Evolutionary conservation across 2,113 vertebrate species (phyloP), one percentile per base, ranked within the genome.

Genomic region (Sinocyclocheilus anshuiensis): DNA sequence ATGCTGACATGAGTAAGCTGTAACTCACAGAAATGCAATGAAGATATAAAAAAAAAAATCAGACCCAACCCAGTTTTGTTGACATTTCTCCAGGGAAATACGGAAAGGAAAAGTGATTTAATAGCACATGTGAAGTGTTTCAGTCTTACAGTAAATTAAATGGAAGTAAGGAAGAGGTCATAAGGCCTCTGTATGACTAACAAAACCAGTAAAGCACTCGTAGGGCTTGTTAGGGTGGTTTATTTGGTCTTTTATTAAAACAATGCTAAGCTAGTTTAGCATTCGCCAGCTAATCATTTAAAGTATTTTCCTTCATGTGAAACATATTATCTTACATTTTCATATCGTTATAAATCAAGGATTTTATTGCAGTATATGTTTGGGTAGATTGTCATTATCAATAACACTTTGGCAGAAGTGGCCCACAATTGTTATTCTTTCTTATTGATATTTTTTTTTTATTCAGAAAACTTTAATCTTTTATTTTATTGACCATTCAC

Each of bases 171-270:
- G 24, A 29, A 55, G n/a, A 29, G 24, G 48, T 6, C 26, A 50
- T 6, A 2, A 77, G 42, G 42, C 42, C 24, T 48, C 36, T 18
- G n/a, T 65, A 39, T 18, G 6, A 63, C 6, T 5, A n/a, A 13
- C 29, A n/a, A 79, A n/a, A n/a, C 77, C 36, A 22, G 42, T 69
- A 10, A 29, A 26, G 16, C 15, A 22, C 61, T 29, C 2, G 2
- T 69, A 69, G 63, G 8, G 63, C 18, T 33, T 82, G 80, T 50
- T 50, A 33, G 42, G 63, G 80, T 6, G 26, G 45, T 69, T 82
- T 63, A 45, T 42, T 50, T 12, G 1, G 20, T 42, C 8, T 6
- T 39, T 61, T 10, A n/a, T 39, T 61, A 13, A 13, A 59, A n/a
- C 11, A 39, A 12, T 69, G 15, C 16, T 36, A 69, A 69, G 65